Percentiles rank a stretch among this genome's conserved stretches.
Conservation (phyloP, 2,888 invertebrate genomes). For the Melanchra persicariae region DNA sequence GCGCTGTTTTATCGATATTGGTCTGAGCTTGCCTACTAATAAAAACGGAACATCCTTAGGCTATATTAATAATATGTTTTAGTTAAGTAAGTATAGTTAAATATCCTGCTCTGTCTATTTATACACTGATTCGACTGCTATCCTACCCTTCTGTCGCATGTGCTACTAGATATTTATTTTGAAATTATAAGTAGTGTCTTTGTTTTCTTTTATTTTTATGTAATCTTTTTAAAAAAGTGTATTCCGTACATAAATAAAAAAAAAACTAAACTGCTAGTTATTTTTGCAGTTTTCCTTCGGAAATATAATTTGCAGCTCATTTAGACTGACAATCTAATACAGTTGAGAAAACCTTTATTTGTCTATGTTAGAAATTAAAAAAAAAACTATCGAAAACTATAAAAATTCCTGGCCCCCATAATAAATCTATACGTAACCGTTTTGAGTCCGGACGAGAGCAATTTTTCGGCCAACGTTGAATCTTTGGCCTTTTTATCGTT, state of each 20-base stretch:
- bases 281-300: background rate
- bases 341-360: background rate
- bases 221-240: no score
- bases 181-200: no score
- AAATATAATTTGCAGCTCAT: background rate
- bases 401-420: slow-evolving; percentile 21
- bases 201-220: no score
- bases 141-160: no score
- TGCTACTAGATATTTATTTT: no score
- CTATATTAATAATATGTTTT: background rate
- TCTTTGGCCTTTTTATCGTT: slow-evolving; percentile 62
- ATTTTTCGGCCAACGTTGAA: slow-evolving; percentile 58
- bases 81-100: no score
- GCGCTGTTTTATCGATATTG: slow-evolving; percentile 4
- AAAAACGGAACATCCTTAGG: background rate
- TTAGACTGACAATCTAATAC: background rate
- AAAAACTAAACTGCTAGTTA: background rate
- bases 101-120: background rate
- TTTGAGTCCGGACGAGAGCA: slow-evolving; percentile 45
- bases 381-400: slow-evolving; percentile 25
- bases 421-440: slow-evolving; percentile 39
- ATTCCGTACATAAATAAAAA: no score
- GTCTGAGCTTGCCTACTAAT: background rate
- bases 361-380: slow-evolving; percentile 9
- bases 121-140: background rate